phyloP scores from a whole-genome alignment of 30 jellyfish, hydroid and myxozoan species.

The Nemopilema nomurai region DNA sequence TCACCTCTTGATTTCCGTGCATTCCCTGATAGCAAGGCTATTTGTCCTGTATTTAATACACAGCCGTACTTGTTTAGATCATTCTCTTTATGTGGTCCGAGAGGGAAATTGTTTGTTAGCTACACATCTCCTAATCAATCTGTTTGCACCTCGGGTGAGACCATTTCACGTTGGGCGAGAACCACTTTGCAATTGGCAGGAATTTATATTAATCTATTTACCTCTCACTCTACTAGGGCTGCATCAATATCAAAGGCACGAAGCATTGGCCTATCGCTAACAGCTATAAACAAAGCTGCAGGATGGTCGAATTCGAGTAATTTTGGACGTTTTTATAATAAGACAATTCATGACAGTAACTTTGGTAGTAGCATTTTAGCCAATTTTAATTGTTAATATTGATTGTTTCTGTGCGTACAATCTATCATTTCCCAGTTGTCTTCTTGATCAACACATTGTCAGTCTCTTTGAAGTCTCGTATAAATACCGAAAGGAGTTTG shows the following conservation, averaged over 20 bases:
- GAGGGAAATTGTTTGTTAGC: not conserved
- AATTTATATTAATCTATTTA: no score
- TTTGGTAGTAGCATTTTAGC: not conserved
- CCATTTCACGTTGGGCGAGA: not conserved
- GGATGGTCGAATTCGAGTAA: constrained; percentile 27
- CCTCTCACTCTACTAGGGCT: not conserved
- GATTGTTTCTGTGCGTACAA: not conserved
- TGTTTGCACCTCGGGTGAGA: not conserved
- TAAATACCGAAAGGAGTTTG: not conserved
- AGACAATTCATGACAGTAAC: not conserved
- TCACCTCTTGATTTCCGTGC: not conserved
- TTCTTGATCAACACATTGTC: not conserved
- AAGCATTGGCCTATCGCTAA: not conserved
- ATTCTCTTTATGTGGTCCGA: not conserved
- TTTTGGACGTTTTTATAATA: constrained; percentile 7
- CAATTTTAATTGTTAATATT: no score
- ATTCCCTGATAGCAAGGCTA: not conserved
- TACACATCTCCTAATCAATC: not conserved
- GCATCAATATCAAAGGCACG: not conserved
- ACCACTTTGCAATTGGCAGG: not conserved
- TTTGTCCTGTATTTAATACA: not conserved
- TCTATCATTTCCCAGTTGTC: not conserved
- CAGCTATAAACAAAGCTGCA: constrained; percentile 30
- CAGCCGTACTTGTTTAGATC: not conserved
- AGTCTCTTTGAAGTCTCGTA: not conserved